These are phyloP conservation scores for Cerastis leucographa DNA, from an alignment of 2,888 invertebrate species.

Conservation along the genomic window DNA sequence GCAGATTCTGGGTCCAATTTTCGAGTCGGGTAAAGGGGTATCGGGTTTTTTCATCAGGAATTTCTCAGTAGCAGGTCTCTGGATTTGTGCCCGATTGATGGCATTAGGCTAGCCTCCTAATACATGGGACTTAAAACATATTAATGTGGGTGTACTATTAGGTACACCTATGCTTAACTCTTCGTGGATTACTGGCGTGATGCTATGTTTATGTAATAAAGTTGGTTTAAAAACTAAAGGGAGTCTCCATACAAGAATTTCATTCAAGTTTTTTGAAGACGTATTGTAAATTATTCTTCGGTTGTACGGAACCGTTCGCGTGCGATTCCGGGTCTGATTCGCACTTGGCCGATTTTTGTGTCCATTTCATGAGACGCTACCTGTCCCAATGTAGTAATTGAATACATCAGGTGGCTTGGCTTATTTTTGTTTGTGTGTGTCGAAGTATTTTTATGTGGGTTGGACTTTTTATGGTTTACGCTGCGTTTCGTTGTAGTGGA, in stretches of 20 bases:
- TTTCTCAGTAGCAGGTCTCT: no score
- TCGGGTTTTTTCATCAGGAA: no score
- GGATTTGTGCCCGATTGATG: no score
- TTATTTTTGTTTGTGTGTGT: slow-evolving; percentile 36
- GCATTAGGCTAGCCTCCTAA: no score
- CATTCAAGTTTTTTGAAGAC: background rate
- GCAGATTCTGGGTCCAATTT: no score
- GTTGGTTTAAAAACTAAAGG: background rate
- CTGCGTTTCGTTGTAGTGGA: background rate
- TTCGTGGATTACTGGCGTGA: no score
- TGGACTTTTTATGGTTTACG: background rate
- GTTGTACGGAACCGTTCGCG: background rate
- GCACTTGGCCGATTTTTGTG: slow-evolving; percentile 8
- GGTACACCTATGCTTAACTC: no score
- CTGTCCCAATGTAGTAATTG: slow-evolving; percentile 55
- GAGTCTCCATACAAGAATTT: background rate
- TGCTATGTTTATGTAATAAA: background rate
- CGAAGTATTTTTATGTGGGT: slow-evolving; percentile 22
- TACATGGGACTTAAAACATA: no score
- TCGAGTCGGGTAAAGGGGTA: no score
- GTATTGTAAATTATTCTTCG: background rate
- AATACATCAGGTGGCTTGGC: slow-evolving; percentile 39
- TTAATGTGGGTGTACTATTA: no score
- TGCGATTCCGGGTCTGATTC: no score
- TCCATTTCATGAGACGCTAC: slow-evolving; percentile 43